Percentiles rank a stretch among this genome's conserved stretches.
These are phyloP conservation scores for Calameuta filiformis DNA, from an alignment of 2,888 invertebrate genomes.

Conservation along the genomic window DNA sequence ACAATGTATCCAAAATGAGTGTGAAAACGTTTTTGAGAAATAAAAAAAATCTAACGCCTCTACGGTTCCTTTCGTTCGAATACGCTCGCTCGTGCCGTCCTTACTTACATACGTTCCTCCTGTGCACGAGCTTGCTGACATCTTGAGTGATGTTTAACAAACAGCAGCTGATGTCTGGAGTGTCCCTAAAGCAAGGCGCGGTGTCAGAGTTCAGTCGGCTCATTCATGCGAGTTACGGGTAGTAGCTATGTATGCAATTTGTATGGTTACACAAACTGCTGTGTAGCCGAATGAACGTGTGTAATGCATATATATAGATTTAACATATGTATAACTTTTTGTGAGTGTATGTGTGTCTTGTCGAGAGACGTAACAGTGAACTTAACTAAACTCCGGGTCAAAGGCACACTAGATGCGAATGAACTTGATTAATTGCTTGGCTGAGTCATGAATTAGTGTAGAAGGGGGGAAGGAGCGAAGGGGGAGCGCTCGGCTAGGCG, in stretches of 20 bases:
- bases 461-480: constrained; percentile 5
- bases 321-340: background rate
- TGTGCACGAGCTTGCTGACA: constrained; percentile 34
- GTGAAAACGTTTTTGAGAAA: background rate
- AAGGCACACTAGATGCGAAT: constrained; percentile 38
- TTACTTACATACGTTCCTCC: constrained; percentile 4
- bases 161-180: constrained; percentile 47
- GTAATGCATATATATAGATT: background rate
- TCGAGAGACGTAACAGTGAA: constrained; percentile 2
- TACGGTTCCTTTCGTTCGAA: background rate
- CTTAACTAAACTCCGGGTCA: constrained; percentile 27
- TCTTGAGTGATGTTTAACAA: constrained; percentile 57
- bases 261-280: background rate
- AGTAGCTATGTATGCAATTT: background rate
- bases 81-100: background rate
- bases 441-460: constrained; percentile 49
- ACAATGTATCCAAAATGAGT: background rate
- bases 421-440: constrained; percentile 52
- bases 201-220: constrained; percentile 40
- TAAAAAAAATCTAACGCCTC: background rate
- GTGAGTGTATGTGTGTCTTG: background rate
- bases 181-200: constrained; percentile 39
- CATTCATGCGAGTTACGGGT: constrained; percentile 1
- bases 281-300: background rate
- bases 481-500: constrained; percentile 5